Base-by-base conservation (phyloP, 2,888 invertebrate genomes). In the Polymixis lichenea region DNA sequence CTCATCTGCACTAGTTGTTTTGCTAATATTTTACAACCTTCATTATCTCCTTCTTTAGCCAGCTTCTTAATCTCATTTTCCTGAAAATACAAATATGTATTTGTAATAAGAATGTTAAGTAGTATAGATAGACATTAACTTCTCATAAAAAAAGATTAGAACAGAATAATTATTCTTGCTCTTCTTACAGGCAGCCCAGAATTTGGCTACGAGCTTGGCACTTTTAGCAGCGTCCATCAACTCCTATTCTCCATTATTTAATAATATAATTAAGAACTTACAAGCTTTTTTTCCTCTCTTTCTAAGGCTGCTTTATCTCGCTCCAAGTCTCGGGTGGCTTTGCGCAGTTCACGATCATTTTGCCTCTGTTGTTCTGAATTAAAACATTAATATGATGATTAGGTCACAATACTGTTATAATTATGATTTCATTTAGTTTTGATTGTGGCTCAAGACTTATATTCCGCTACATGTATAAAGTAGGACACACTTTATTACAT, bases 1-100 rank as follows among this genome's bases (percentile, higher is more conserved):
- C 99, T 97, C 79, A 99, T 92, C 90, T 98, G 98, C 0, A 99
- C 97, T 71, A 99, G 94, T 93, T 99, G 99, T 92, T 99, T 99
- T 1, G 99, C 99, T 86, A 99, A 95, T 83, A 99, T 97, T 88
- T 97, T 97, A 88, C 98, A 98, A 17, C 98, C 98, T 90, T 98
- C 98, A 90, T 98, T 98, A 91, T 99, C 98, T 15, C 99, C 99
- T 90, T 98, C 97, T 90, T 98, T 98, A 0, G 99, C 99, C 94
- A 98, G 97, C 90, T 98, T 98, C 91, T 98, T 98, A 69, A 99
- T 99, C 93, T 99, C 99, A 93, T 97, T 95, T 96, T 98, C 98
- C 98, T 98, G 91, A 38, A 95, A 65, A 70, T 38, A 60, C 11
- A 66, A 64, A 56, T 43, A 13, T 46, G 13, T 46, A 22, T 15